Evolutionary conservation across 1,140 invertebrate species (phyloP).

Genomic region (Acyrthosiphon pisum): DNA sequence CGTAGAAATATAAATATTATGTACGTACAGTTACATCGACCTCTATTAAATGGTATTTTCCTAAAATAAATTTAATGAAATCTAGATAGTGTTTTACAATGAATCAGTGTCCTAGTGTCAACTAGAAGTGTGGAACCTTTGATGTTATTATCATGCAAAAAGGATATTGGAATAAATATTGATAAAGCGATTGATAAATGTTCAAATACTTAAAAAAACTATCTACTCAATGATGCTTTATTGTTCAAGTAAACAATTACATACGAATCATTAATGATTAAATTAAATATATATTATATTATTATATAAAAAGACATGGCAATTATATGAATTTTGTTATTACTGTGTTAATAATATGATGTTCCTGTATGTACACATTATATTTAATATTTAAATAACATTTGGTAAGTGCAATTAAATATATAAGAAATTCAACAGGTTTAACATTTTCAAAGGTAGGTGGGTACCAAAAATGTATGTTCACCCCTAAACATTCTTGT

Average conservation of each 20-base stretch:
- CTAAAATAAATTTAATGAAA: too few species aligned
- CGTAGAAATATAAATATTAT: too few species aligned
- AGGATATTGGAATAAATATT: neutral
- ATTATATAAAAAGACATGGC: too few species aligned
- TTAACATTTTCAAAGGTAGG: neutral
- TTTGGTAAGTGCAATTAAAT: neutral
- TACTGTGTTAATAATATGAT: too few species aligned
- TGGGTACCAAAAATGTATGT: neutral
- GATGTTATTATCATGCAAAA: neutral
- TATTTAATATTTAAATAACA: too few species aligned
- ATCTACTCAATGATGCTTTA: neutral
- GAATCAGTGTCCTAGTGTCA: neutral
- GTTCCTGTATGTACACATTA: too few species aligned
- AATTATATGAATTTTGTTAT: too few species aligned
- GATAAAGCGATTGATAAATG: too few species aligned
- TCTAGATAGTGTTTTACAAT: neutral
- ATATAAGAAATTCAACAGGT: neutral
- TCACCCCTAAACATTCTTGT: neutral
- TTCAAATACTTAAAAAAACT: too few species aligned
- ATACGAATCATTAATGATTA: neutral
- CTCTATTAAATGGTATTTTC: neutral
- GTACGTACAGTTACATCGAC: too few species aligned
- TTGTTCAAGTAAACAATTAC: neutral
- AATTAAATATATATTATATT: neutral
- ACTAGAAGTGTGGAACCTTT: neutral